These are phyloP conservation scores for Spizaetus ornatus DNA, from an alignment of 2,113 vertebrate species.

Conservation along the genomic window DNA sequence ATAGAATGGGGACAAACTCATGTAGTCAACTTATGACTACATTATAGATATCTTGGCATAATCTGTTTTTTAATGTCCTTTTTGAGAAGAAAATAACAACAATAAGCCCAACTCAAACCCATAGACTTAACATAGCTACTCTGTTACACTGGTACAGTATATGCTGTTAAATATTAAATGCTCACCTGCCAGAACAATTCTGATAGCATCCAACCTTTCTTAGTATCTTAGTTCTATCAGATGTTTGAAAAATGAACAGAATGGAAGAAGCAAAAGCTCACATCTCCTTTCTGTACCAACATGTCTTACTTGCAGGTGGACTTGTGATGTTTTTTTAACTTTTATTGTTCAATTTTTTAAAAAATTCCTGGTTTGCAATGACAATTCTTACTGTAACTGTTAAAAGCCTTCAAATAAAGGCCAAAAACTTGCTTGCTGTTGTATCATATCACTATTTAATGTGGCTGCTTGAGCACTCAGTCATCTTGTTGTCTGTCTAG, in stretches of 20 bases:
- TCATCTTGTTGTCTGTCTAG: accelerated
- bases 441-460: neutral
- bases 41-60: neutral
- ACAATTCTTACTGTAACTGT: slow-evolving; percentile 68
- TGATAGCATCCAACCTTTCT: neutral
- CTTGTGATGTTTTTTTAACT: slow-evolving; percentile 47
- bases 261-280: neutral
- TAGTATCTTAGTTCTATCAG: neutral
- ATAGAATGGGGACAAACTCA: neutral
- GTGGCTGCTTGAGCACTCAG: neutral
- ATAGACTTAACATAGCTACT: neutral
- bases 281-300: slow-evolving; percentile 4
- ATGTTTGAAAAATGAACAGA: neutral
- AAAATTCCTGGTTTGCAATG: slow-evolving; percentile 51
- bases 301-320: slow-evolving; percentile 42
- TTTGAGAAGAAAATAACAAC: neutral
- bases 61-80: neutral
- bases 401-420: slow-evolving; percentile 64
- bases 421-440: neutral
- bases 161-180: neutral
- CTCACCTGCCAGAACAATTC: neutral
- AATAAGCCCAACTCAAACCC: neutral
- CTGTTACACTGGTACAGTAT: slow-evolving; percentile 46
- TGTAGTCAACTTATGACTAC: neutral
- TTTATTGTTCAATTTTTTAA: slow-evolving; percentile 32